Evolutionary conservation across 2,797 vertebrate species (phyloP).

Genomic region (Nasua narica): DNA sequence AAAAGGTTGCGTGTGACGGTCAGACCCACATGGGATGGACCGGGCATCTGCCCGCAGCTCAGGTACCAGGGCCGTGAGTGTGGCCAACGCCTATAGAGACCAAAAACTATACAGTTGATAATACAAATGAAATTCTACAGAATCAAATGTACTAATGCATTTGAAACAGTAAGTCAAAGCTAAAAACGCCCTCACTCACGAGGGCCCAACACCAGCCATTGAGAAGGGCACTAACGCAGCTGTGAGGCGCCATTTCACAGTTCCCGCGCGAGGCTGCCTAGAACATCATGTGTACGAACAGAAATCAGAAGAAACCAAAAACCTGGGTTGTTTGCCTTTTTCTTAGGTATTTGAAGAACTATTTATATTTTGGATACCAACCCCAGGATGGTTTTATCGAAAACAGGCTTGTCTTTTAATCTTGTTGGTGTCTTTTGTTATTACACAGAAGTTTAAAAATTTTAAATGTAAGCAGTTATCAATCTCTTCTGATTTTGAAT

Average conservation of each 20-base stretch:
- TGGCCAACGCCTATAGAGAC: not conserved
- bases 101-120: not conserved
- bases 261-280: not conserved
- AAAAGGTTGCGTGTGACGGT: not conserved
- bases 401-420: not conserved
- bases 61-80: not conserved
- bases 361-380: not conserved
- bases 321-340: not conserved
- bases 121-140: not conserved
- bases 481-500: not conserved
- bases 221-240: not conserved
- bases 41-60: not conserved
- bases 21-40: not conserved
- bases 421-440: not conserved
- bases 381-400: not conserved
- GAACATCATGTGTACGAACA: not conserved
- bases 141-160: not conserved
- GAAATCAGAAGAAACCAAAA: not conserved
- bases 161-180: not conserved
- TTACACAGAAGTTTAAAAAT: not conserved
- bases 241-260: not conserved
- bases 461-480: not conserved
- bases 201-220: not conserved
- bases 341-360: not conserved
- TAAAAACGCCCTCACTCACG: not conserved